Percentiles rank a stretch among this genome's conserved stretches.
These are phyloP conservation scores for Drosophila mulleri DNA, from an alignment of 2,888 invertebrate species.

Conservation along the genomic window DNA sequence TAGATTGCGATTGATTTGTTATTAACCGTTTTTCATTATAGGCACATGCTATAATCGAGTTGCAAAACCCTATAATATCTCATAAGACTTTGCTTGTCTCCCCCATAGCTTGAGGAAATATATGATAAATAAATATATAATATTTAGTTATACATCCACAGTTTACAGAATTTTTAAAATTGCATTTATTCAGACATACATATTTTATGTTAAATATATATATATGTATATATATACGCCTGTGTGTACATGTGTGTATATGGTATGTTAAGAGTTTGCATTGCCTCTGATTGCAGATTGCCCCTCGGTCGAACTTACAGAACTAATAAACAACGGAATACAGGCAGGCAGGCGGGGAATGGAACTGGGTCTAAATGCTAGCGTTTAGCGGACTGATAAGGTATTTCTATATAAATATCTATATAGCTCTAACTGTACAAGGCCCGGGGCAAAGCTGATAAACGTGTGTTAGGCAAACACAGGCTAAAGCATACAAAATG, in stretches of 20 bases:
- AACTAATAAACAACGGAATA: conserved; percentile 55
- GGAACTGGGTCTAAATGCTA: conserved; percentile 6
- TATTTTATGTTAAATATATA: conserved; percentile 20
- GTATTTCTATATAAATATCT: conserved; percentile 24
- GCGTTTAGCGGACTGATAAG: conserved; percentile 43
- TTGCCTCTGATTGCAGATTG: conserved; percentile 32
- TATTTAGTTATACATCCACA: background rate
- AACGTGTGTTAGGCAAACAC: conserved; percentile 14
- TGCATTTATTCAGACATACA: conserved; percentile 46
- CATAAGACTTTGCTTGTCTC: background rate
- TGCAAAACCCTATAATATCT: background rate
- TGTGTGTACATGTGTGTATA: conserved; percentile 14
- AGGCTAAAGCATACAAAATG: background rate
- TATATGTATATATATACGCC: background rate
- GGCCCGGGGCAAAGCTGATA: conserved; percentile 25
- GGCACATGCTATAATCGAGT: background rate
- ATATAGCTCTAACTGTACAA: conserved; percentile 36
- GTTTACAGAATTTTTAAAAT: conserved; percentile 34
- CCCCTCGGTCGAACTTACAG: conserved; percentile 43
- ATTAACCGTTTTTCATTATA: too few relatives aligned
- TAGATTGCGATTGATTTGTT: too few relatives aligned
- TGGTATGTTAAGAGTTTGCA: conserved; percentile 37
- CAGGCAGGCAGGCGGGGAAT: background rate
- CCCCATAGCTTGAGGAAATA: background rate
- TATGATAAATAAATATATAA: background rate